phyloP scores from a whole-genome alignment of 2,888 invertebrate species.

The Anarsia innoxiella region DNA sequence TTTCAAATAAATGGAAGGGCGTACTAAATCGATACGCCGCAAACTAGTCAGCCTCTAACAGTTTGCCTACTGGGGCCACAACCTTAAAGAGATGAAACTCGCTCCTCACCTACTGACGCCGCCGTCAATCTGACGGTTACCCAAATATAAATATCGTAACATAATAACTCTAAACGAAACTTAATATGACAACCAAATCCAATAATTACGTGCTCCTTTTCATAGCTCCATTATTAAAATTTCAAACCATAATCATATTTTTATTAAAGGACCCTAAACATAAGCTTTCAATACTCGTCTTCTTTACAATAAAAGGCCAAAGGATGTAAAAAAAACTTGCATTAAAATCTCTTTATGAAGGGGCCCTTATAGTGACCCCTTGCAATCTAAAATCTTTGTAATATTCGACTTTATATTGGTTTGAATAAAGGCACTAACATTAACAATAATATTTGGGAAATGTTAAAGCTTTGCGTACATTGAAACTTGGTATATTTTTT shows the following conservation, averaged over 20 bases:
- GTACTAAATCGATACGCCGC: too few species aligned
- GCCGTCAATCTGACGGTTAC: too few species aligned
- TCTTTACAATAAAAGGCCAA: conserved; percentile 55
- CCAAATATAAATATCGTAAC: too few species aligned
- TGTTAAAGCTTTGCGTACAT: conserved; percentile 19
- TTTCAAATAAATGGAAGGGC: too few species aligned
- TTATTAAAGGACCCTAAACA: conserved; percentile 35
- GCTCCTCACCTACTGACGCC: too few species aligned
- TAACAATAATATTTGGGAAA: conserved; percentile 5
- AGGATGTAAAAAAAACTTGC: conserved; percentile 45
- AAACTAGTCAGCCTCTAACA: too few species aligned
- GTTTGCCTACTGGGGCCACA: too few species aligned
- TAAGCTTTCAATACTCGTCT: conserved; percentile 35
- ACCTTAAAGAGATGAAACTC: too few species aligned
- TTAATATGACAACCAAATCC: conserved; percentile 8
- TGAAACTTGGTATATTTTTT: conserved; percentile 10
- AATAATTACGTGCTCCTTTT: conserved; percentile 10
- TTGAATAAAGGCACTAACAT: too few species aligned
- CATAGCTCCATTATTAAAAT: conserved; percentile 17
- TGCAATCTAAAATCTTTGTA: conserved; percentile 3
- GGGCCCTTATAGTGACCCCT: conserved; percentile 36
- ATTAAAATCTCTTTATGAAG: conserved; percentile 57
- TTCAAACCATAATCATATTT: conserved; percentile 38
- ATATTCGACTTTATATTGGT: conserved; percentile 15
- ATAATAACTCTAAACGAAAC: too few species aligned